Evolutionary conservation across 2,888 invertebrate species (phyloP).

Genomic region (Tanaodytes sp.): DNA sequence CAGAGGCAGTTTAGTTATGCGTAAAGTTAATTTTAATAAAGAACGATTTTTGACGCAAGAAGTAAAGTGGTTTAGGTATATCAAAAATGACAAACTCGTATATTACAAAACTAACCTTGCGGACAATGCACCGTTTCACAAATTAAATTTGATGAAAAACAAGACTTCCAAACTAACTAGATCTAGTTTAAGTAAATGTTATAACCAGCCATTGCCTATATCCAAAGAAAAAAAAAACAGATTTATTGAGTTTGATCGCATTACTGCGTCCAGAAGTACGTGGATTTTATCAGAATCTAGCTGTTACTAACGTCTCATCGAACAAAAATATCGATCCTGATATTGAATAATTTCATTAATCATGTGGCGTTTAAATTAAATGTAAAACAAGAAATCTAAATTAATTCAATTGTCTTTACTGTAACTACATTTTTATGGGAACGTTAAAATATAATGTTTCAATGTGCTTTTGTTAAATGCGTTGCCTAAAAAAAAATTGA

Average conservation of each 20-base stretch:
- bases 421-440: too few species aligned
- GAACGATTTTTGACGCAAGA: not conserved
- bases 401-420: too few species aligned
- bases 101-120: constrained; percentile 25
- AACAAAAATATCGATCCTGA: not conserved
- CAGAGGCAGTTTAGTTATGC: not conserved
- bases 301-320: not conserved
- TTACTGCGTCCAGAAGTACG: not conserved
- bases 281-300: not conserved
- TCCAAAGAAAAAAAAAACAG: constrained; percentile 8
- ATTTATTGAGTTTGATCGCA: not conserved
- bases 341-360: too few species aligned
- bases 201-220: not conserved
- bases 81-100: constrained; percentile 26
- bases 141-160: constrained; percentile 1
- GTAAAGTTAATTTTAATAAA: constrained; percentile 14
- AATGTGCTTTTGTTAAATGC: too few species aligned
- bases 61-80: constrained; percentile 32
- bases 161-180: not conserved
- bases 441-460: too few species aligned
- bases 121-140: constrained; percentile 19
- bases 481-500: too few species aligned
- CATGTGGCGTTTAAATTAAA: too few species aligned
- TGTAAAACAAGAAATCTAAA: too few species aligned
- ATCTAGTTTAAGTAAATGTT: constrained; percentile 2